phyloP scores from a whole-genome alignment of 1,140 invertebrate species.

The Brachionus calyciflorus region DNA sequence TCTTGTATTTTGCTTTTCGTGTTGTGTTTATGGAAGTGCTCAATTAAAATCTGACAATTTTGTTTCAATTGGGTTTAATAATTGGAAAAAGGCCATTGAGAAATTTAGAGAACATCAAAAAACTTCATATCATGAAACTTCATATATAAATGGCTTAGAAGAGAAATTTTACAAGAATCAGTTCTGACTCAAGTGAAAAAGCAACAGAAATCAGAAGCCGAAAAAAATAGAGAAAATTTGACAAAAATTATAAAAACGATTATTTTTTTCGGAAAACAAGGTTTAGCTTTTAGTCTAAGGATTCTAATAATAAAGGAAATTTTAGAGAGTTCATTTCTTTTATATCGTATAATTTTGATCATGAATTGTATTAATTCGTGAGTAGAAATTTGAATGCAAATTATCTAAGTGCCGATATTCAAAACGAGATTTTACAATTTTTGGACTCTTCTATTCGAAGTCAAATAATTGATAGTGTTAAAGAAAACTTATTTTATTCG shows the following conservation, averaged over 20 bases:
- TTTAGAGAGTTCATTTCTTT: neutral
- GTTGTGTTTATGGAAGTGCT: too few species aligned
- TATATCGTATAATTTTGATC: neutral
- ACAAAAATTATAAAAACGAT: slow-evolving; percentile 12
- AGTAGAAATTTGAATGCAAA: neutral
- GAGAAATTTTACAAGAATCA: neutral
- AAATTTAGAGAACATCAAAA: slow-evolving; percentile 13
- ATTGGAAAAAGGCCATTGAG: neutral
- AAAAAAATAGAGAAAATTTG: slow-evolving; percentile 9
- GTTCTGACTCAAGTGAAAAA: neutral
- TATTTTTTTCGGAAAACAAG: slow-evolving; percentile 1
- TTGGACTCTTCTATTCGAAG: neutral
- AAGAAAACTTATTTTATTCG: neutral
- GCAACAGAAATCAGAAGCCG: neutral
- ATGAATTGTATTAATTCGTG: neutral
- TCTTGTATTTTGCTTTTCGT: too few species aligned
- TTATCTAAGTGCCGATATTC: neutral
- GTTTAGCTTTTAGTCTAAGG: neutral
- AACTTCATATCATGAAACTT: neutral
- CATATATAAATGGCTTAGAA: neutral
- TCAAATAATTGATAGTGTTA: neutral
- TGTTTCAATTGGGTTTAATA: neutral
- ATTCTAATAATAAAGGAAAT: neutral
- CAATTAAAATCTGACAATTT: too few species aligned
- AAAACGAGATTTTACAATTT: slow-evolving; percentile 5